Evolutionary conservation across 2,888 invertebrate species (phyloP).

Genomic region (Ophioninae sp.): DNA sequence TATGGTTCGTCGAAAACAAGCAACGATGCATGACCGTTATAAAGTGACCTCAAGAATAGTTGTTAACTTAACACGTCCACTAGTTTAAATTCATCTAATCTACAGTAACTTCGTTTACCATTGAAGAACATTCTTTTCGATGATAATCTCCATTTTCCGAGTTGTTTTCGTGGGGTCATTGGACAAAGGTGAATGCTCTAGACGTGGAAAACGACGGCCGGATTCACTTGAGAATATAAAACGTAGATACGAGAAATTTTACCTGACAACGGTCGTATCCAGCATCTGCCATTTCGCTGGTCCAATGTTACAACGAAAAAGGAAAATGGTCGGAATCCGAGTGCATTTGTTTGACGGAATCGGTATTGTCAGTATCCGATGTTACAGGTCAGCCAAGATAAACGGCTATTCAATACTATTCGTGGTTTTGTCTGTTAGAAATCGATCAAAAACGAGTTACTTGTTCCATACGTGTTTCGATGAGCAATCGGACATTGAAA

Average conservation of each 20-base stretch:
- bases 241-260: conserved; percentile 43
- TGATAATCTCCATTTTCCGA: neutral
- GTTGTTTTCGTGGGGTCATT: neutral
- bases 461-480: conserved; percentile 16
- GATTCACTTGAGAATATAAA: conserved; percentile 18
- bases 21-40: neutral
- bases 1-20: neutral
- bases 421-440: conserved; percentile 39
- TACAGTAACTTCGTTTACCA: neutral
- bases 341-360: conserved; percentile 22
- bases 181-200: neutral
- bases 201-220: neutral
- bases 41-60: neutral
- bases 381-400: conserved; percentile 13
- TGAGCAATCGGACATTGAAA: neutral
- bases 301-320: neutral
- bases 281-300: conserved; percentile 24
- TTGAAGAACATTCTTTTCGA: neutral
- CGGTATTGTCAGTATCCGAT: conserved; percentile 27
- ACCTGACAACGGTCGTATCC: conserved; percentile 29
- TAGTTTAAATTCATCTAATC: neutral
- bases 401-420: conserved; percentile 17
- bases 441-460: conserved; percentile 46
- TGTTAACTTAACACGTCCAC: neutral
- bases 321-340: conserved; percentile 1